Evolutionary conservation across 2,113 vertebrate species (phyloP).

Genomic region (Perca schrenkii): DNA sequence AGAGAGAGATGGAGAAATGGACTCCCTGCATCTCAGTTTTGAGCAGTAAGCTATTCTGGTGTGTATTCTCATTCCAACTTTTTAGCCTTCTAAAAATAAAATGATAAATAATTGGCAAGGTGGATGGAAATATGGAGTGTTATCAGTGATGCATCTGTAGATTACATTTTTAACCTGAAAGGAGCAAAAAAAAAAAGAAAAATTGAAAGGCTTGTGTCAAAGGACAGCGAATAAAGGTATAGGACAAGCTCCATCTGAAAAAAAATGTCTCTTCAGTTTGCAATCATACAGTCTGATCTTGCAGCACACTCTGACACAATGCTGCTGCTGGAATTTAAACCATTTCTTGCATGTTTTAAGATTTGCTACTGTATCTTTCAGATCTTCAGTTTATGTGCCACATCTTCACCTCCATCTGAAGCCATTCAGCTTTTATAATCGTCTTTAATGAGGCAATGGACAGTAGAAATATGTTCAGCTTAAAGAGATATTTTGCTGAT

Average conservation of each 20-base stretch:
- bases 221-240: background rate
- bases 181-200: background rate
- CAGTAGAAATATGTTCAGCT: background rate
- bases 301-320: background rate
- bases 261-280: background rate
- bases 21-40: conserved; percentile 17
- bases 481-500: too few relatives aligned
- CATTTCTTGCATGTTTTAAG: background rate
- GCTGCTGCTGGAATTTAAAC: background rate
- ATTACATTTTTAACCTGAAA: background rate
- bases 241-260: background rate
- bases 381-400: too few relatives aligned
- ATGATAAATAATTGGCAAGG: conserved; percentile 4
- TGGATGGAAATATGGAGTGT: background rate
- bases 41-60: conserved; percentile 45
- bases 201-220: background rate
- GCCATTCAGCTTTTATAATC: background rate
- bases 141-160: background rate
- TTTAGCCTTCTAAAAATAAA: conserved; percentile 60
- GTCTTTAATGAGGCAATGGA: background rate
- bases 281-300: background rate
- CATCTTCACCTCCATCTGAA: background rate
- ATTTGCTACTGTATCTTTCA: background rate
- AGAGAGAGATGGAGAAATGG: background rate
- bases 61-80: conserved; percentile 55